Base-by-base conservation (phyloP, 2,797 vertebrate species). In the Phoxinus dragarum region DNA sequence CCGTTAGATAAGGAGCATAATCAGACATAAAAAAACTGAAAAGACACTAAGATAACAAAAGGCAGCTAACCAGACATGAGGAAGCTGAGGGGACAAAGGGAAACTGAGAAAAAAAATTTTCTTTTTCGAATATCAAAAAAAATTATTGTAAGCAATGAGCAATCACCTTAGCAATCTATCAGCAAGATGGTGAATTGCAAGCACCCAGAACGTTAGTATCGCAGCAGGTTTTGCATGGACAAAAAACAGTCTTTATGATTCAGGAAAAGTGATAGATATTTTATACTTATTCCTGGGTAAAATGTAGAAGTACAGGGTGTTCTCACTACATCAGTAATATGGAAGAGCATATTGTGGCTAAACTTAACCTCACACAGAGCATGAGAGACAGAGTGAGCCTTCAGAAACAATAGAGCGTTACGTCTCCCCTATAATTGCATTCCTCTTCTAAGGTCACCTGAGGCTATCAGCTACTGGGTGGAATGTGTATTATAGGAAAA, bases 391-490 rank as follows among this genome's bases (percentile, higher is more conserved):
- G 7, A 73, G 52, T 75, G 56, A 78, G 74, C 34, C 27, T 59
- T 84, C 59, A 36, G 76, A 89, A 79, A 87, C 90, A 91, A 88
- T 79, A 59, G 75, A 82, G 87, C 89, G 90, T 91, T 89, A 92
- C 88, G 88, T 86, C 88, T 84, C 91, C 59, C 66, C 89, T 85
- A 91, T 94, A 93, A 93, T 92, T 93, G 91, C 91, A 93, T 94
- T 91, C 77, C 66, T 92, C 86, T 89, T 92, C 89, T 91, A 90
- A 90, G 94, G 93, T 94, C 88, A 40, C 84, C 85, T 84, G 90
- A 91, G 89, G 91, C 90, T 89, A 87, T 88, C 23, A 76, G 91
- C 89, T 88, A 87, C 83, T 80, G 84, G 85, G 67, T 84, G 83
- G 89, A 91, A 93, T 89, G 91, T 86, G 91, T 87, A 72, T 91